Evolutionary conservation across 2,797 vertebrate genomes (phyloP).

Genomic region (Naso thynnoides): DNA sequence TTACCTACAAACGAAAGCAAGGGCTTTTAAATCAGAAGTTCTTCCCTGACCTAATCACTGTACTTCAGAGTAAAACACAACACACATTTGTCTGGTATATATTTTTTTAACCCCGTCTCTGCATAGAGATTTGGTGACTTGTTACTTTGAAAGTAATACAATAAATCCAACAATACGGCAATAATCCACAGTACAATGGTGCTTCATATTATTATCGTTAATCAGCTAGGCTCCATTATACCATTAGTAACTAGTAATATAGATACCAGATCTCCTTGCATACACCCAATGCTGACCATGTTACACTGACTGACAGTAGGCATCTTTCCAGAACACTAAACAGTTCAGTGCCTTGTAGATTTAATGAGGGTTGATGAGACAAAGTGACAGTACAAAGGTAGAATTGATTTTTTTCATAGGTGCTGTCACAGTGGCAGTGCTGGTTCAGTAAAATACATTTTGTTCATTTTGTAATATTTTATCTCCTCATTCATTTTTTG

Average conservation of each 20-base stretch:
- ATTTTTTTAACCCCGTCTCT: too few species aligned
- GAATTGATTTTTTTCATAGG: conserved; percentile 1
- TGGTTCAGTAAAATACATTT: not conserved
- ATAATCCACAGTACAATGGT: too few species aligned
- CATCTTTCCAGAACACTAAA: conserved; percentile 10
- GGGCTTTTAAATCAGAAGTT: too few species aligned
- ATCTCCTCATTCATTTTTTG: not conserved
- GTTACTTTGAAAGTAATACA: too few species aligned
- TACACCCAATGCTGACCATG: not conserved
- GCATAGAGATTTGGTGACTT: too few species aligned
- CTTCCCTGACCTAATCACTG: too few species aligned
- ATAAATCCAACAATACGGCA: too few species aligned
- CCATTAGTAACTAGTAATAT: not conserved
- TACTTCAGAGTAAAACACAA: too few species aligned
- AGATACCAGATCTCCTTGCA: not conserved
- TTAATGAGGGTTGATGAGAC: conserved; percentile 10
- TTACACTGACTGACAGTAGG: not conserved
- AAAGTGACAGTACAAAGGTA: not conserved
- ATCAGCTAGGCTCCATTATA: too few species aligned
- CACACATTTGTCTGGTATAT: too few species aligned
- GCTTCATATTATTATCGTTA: too few species aligned
- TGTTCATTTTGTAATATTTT: not conserved
- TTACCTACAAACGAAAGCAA: too few species aligned
- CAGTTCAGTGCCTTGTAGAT: conserved; percentile 15
- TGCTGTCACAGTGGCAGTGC: not conserved